phyloP scores from a whole-genome alignment of 2,113 vertebrate species.

The Podilymbus podiceps region DNA sequence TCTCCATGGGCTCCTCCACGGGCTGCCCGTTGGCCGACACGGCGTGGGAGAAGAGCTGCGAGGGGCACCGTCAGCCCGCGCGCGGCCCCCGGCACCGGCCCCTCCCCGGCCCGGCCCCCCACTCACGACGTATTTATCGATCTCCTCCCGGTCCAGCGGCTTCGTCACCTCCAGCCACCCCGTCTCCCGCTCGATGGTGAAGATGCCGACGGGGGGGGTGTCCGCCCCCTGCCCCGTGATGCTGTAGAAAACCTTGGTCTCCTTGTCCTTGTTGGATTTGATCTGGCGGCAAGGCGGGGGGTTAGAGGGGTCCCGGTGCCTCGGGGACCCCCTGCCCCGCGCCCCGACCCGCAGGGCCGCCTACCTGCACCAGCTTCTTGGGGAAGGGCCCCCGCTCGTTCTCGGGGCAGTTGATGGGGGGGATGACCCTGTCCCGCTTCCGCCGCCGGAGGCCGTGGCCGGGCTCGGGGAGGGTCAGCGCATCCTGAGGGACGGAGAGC shows the following conservation, averaged over 20 bases:
- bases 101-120: not conserved
- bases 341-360: rapidly evolving
- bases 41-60: constrained; percentile 66
- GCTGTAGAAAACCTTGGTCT: constrained; percentile 72
- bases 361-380: constrained; percentile 68
- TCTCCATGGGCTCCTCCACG: constrained; percentile 76
- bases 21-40: constrained; percentile 54
- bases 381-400: constrained; percentile 76
- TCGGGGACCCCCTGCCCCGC: rapidly evolving
- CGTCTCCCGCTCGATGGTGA: constrained; percentile 65
- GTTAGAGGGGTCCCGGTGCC: not conserved
- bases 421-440: constrained; percentile 81
- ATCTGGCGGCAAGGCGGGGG: constrained; percentile 39
- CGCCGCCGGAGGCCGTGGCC: constrained; percentile 18
- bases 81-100: too few species aligned
- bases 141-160: constrained; percentile 76
- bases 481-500: not conserved
- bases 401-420: constrained; percentile 68
- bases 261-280: constrained; percentile 72
- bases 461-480: constrained; percentile 14
- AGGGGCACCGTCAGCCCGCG: not conserved
- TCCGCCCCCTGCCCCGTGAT: constrained; percentile 77
- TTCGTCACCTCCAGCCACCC: constrained; percentile 71
- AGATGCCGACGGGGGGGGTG: constrained; percentile 63
- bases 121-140: constrained; percentile 67